Percentiles rank a stretch among this genome's conserved stretches.
Evolutionary conservation across 2,888 invertebrate genomes (phyloP).

Genomic region (Drosophila stalkeri): DNA sequence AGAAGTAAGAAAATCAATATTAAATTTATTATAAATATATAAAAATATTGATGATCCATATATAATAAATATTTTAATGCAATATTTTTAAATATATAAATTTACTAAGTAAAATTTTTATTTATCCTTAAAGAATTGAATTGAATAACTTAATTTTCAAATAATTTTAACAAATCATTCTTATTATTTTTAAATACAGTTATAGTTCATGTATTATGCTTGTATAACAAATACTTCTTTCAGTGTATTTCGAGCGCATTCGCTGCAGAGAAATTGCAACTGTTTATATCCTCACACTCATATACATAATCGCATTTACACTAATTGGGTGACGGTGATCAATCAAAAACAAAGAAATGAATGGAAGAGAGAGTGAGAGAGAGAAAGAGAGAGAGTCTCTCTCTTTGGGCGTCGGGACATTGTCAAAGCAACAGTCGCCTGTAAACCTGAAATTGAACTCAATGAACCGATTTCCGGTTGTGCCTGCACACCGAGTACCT

Average conservation of each 20-base stretch:
- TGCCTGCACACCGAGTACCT: slow-evolving; percentile 52
- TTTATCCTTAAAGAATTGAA: too few relatives aligned
- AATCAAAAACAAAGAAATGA: slow-evolving; percentile 62
- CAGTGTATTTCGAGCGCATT: slow-evolving; percentile 47
- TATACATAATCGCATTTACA: slow-evolving; percentile 78
- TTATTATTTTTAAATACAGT: too few relatives aligned
- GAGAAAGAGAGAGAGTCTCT: slow-evolving; percentile 13
- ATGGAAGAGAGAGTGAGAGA: neutral
- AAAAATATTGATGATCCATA: too few relatives aligned
- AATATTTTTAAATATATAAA: too few relatives aligned
- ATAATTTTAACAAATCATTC: too few relatives aligned
- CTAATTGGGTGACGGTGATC: slow-evolving; percentile 81
- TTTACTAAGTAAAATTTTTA: too few relatives aligned
- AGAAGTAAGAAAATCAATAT: too few relatives aligned
- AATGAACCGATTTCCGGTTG: slow-evolving; percentile 79
- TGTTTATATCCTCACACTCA: slow-evolving; percentile 68
- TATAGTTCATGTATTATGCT: too few relatives aligned
- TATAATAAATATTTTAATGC: too few relatives aligned
- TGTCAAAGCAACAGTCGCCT: slow-evolving; percentile 66
- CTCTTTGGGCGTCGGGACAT: slow-evolving; percentile 33
- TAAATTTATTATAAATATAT: too few relatives aligned
- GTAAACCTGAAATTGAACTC: slow-evolving; percentile 65
- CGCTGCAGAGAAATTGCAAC: slow-evolving; percentile 36
- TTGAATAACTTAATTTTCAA: too few relatives aligned
- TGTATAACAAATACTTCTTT: slow-evolving; percentile 11